Evolutionary conservation across 1,140 invertebrate species (phyloP).

Genomic region (Orchesella cincta): DNA sequence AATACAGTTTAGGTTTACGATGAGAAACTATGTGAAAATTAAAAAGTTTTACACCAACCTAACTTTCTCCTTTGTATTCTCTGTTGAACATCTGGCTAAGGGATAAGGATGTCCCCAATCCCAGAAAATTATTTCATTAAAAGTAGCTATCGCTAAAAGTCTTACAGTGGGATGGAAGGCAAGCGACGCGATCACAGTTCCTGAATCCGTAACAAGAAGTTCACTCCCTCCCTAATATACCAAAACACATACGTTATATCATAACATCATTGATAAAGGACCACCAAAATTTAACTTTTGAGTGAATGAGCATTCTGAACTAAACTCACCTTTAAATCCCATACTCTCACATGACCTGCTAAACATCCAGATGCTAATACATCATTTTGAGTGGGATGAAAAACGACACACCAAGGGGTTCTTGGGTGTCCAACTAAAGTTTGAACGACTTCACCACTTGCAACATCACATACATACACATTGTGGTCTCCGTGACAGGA

Average conservation of each 20-base stretch:
- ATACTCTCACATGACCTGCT: slow-evolving; percentile 84
- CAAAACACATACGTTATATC: slow-evolving; percentile 41
- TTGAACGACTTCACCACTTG: slow-evolving; percentile 75
- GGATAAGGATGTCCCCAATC: slow-evolving; percentile 80
- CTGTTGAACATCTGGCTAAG: slow-evolving; percentile 70
- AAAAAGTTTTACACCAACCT: slow-evolving; percentile 61
- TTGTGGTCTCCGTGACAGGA: slow-evolving; percentile 90
- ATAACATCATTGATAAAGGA: neutral
- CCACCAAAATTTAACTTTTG: too few species aligned
- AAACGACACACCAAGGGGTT: slow-evolving; percentile 89
- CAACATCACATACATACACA: slow-evolving; percentile 82
- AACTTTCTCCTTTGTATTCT: slow-evolving; percentile 74
- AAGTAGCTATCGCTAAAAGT: slow-evolving; percentile 80
- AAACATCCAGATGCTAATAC: slow-evolving; percentile 85
- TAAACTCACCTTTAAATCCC: slow-evolving; percentile 80
- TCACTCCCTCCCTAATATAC: slow-evolving; percentile 79
- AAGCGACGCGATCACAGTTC: slow-evolving; percentile 78
- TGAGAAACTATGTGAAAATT: too few species aligned
- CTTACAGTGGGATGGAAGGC: slow-evolving; percentile 82
- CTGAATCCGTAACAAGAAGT: slow-evolving; percentile 71
- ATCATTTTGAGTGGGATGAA: slow-evolving; percentile 81
- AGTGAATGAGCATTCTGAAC: neutral
- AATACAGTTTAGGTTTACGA: too few species aligned
- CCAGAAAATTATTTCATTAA: slow-evolving; percentile 85
- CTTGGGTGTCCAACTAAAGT: slow-evolving; percentile 80